Base-by-base conservation (phyloP, 2,888 invertebrate genomes). In the Heliconius cydno region DNA sequence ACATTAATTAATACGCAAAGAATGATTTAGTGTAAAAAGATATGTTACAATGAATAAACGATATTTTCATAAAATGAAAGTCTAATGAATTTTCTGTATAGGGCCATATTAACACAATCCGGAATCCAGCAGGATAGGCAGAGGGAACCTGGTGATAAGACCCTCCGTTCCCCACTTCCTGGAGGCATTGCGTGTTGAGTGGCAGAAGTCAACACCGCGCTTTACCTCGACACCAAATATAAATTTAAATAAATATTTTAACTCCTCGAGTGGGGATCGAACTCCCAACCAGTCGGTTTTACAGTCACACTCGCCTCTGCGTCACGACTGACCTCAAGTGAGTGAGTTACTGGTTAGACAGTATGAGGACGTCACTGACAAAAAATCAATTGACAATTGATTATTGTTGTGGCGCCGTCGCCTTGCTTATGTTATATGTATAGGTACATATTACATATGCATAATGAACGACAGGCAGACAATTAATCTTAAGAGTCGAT, bases 311-410 rank as follows among this genome's bases (percentile, higher is more conserved):
- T 34, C 0, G 1, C 7, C 34, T 34, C 7, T 34, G 34, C 34
- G 34, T 1, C 1, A 34, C 7, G 34, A 34, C 34, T 34, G 34
- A 34, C 34, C 34, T 34, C 34, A 34, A 7, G 34, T 34, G 34
- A 34, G 34, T 34, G 34, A 41, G 41, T 41, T 41, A 41, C 5
- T 15, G 25, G 22, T 5, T 12, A 68, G 38, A 38, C 38, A 12
- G 25, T 34, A 67, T 10, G n/a, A n/a, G 41, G 41, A 68, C 41
- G 68, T 68, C 68, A 41, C 38, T n/a, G n/a, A 25, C 68, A 68
- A 68, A 68, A 68, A 68, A 19, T 68, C 68, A 68, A 68, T 68
- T 68, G 68, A 68, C n/a, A 13, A 13, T 68, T 41, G 68, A 41
- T 68, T 41, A 68, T 25, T 41, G 9, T 38, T 68, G 13, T 68